Evolutionary conservation across 2,888 invertebrate genomes (phyloP).

Genomic region (Crepidodera aurea): DNA sequence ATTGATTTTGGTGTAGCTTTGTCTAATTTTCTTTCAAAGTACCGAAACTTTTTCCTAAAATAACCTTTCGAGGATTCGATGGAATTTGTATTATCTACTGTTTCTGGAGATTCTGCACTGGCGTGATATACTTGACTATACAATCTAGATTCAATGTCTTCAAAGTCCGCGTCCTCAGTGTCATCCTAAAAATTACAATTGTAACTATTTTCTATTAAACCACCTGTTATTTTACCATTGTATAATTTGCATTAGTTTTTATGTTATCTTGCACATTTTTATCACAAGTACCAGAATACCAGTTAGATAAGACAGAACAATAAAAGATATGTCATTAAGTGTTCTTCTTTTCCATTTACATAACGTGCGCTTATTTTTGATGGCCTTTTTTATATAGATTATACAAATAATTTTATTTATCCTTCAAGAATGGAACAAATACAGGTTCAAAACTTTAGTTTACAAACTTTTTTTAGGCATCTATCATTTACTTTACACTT

Average conservation of each 20-base stretch:
- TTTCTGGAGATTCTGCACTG: slow-evolving; percentile 31
- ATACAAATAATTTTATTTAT: too few relatives aligned
- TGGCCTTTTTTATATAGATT: too few relatives aligned
- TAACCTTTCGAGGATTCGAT: background rate
- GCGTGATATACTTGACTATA: slow-evolving; percentile 57
- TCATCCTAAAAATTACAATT: slow-evolving; percentile 12
- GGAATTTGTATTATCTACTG: slow-evolving; percentile 12
- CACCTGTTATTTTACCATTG: slow-evolving; percentile 7
- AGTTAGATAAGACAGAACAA: too few relatives aligned
- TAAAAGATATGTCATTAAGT: too few relatives aligned
- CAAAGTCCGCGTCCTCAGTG: slow-evolving; percentile 47
- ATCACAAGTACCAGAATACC: too few relatives aligned
- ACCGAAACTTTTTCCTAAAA: slow-evolving; percentile 16
- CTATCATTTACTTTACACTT: too few relatives aligned
- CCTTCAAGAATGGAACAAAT: too few relatives aligned
- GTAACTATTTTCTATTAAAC: background rate
- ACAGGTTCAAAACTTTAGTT: too few relatives aligned
- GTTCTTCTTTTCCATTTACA: too few relatives aligned
- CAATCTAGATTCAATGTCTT: slow-evolving; percentile 54
- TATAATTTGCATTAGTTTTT: background rate
- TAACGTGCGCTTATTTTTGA: too few relatives aligned
- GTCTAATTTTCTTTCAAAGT: slow-evolving; percentile 12
- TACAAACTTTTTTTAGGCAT: too few relatives aligned
- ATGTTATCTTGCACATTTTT: slow-evolving; percentile 1
- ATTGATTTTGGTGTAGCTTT: background rate